Evolutionary conservation across 2,888 invertebrate species (phyloP), one percentile per base, ranked within the genome.

Genomic region (Brenthis daphne): DNA sequence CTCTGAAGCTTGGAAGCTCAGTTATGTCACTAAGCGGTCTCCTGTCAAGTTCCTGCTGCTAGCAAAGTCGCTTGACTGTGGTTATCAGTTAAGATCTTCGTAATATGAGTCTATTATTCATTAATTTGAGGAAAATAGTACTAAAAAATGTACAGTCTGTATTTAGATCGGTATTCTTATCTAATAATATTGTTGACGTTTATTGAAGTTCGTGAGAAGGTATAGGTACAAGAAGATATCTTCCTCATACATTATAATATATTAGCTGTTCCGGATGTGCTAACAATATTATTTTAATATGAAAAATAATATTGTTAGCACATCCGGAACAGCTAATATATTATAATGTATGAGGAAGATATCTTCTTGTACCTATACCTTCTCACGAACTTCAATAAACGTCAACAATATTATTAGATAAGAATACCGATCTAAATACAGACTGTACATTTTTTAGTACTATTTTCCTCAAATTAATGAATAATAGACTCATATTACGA

Each of bases 331-430:
- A 43, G 51, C 16, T 53, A n/a, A 51, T 51, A 53, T n/a, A 3
- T 29, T 8, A 16, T 43, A 43, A 43, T 43, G 11, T 43, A 53
- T 5, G 33, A 63, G 33, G 37, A 63, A 48, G 47, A 53, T 43
- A 33, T 53, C 37, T 37, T 63, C 16, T 63, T 43, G 1, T 37
- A 5, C 33, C 6, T 37, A 51, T 61, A 61, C 51, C 61, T 63
- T 63, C 37, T 16, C 43, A 50, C n/a, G n/a, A 68, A 58, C 64
- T 50, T 53, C 54, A 68, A 55, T 68, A 64, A 68, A 68, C 58
- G 60, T 60, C 64, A 55, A 64, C 64, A 55, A 64, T 68, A 58
- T 37, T 43, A 43, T 11, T 43, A 43, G 8, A 11, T 8, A 37
- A 37, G 1, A 37, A 37, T 37, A 37, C 6, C 37, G 37, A 29